Conservation (phyloP, 2,888 invertebrate species). For the Amphipyra berbera region DNA sequence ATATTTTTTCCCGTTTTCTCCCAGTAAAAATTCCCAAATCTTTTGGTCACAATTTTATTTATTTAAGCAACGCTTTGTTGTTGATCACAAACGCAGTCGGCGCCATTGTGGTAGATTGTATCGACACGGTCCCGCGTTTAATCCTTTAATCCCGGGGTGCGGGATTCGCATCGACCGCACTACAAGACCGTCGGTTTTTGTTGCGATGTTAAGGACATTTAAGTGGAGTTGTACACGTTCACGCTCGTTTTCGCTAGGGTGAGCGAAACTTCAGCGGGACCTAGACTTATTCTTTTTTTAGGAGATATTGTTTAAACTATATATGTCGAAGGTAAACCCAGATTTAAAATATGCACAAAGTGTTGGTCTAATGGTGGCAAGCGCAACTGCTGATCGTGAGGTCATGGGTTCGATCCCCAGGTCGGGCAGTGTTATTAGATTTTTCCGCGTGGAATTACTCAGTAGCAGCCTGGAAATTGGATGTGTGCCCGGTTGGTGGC, state of each 20-base stretch:
- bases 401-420: too few relatives aligned
- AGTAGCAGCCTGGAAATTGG: too few relatives aligned
- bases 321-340: too few relatives aligned
- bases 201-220: conserved; percentile 36
- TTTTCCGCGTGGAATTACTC: too few relatives aligned
- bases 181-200: conserved; percentile 55
- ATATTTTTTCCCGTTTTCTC: conserved; percentile 47
- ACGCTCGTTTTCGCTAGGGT: conserved; percentile 11
- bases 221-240: conserved; percentile 26
- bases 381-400: too few relatives aligned
- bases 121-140: conserved; percentile 62
- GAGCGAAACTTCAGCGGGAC: too few relatives aligned
- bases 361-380: too few relatives aligned
- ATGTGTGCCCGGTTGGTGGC: too few relatives aligned
- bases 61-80: conserved; percentile 57
- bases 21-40: conserved; percentile 46
- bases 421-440: too few relatives aligned
- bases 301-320: too few relatives aligned
- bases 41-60: conserved; percentile 57
- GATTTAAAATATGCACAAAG: too few relatives aligned
- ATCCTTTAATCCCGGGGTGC: conserved; percentile 65
- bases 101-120: conserved; percentile 60
- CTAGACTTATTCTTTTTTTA: too few relatives aligned
- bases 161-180: conserved; percentile 62
- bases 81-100: conserved; percentile 56